These are phyloP conservation scores for Eunapius fragilis DNA, from an alignment of 37 sponge, comb jelly and placozoan species.

Conservation along the genomic window DNA sequence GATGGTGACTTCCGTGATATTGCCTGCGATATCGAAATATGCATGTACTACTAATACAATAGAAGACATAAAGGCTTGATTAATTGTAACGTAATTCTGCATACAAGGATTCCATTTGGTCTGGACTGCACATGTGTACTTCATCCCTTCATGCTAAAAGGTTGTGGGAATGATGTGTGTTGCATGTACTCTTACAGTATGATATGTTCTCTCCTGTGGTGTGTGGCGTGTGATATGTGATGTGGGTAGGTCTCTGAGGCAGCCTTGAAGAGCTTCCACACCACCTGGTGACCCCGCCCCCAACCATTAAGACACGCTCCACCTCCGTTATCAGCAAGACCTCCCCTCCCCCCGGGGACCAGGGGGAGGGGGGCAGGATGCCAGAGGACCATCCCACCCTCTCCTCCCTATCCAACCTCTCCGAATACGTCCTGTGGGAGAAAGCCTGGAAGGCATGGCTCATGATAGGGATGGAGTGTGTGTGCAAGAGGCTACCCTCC, in stretches of 20 bases:
- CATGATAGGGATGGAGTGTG: conserved; percentile 33
- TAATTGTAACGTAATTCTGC: too few species aligned
- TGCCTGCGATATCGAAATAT: too few species aligned
- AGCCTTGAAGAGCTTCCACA: conserved; percentile 76
- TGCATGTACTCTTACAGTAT: too few species aligned
- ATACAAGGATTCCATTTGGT: too few species aligned
- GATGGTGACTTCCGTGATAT: too few species aligned
- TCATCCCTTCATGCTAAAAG: too few species aligned
- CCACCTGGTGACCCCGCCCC: conserved; percentile 32
- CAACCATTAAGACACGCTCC: neutral
- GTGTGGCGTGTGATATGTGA: too few species aligned
- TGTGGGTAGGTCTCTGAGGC: conserved; percentile 87
- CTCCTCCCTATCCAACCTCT: conserved; percentile 12
- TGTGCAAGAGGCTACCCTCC: neutral
- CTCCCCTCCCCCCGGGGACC: neutral
- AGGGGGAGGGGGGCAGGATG: neutral
- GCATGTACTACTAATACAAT: too few species aligned
- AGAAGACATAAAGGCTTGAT: too few species aligned
- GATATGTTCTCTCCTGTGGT: neutral
- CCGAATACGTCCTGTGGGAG: conserved; percentile 18
- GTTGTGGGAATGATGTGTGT: too few species aligned
- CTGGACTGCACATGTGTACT: too few species aligned
- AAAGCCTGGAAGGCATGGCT: conserved; percentile 54
- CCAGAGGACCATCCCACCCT: neutral
- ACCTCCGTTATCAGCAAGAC: neutral